Evolutionary conservation across 2,113 vertebrate species (phyloP).

Genomic region (Thunnus thynnus): DNA sequence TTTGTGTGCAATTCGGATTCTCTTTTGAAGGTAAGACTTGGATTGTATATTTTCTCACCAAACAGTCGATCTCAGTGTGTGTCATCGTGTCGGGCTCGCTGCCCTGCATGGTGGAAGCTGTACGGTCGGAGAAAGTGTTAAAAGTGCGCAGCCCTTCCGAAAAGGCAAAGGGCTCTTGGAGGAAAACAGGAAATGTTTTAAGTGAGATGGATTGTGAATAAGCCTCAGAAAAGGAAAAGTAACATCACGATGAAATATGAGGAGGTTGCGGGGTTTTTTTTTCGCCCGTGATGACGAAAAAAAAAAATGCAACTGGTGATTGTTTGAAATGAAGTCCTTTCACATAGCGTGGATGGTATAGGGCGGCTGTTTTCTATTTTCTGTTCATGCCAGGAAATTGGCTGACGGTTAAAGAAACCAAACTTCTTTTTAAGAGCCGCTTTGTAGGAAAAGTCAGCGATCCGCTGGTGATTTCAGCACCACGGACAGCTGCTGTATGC

Average conservation of each 20-base stretch:
- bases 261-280: background rate
- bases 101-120: conserved; percentile 25
- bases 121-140: conserved; percentile 56
- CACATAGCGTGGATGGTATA: background rate
- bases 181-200: background rate
- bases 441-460: conserved; percentile 52
- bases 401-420: too few relatives aligned
- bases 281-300: background rate
- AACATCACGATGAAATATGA: background rate
- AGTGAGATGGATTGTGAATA: background rate
- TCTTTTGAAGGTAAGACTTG: conserved; percentile 83
- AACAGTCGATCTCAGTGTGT: background rate
- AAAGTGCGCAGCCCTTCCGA: conserved; percentile 68
- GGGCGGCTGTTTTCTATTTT: background rate
- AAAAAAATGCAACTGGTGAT: conserved; percentile 74
- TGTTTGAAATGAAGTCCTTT: conserved; percentile 48
- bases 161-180: background rate
- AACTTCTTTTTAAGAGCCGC: background rate
- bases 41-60: background rate
- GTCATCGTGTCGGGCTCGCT: conserved; percentile 26
- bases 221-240: background rate
- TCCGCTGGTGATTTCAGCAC: conserved; percentile 46
- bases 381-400: too few relatives aligned
- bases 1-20: conserved; percentile 84
- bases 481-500: conserved; percentile 42